Evolutionary conservation across 1,140 invertebrate genomes (phyloP).

Genomic region (Aricia agestis): DNA sequence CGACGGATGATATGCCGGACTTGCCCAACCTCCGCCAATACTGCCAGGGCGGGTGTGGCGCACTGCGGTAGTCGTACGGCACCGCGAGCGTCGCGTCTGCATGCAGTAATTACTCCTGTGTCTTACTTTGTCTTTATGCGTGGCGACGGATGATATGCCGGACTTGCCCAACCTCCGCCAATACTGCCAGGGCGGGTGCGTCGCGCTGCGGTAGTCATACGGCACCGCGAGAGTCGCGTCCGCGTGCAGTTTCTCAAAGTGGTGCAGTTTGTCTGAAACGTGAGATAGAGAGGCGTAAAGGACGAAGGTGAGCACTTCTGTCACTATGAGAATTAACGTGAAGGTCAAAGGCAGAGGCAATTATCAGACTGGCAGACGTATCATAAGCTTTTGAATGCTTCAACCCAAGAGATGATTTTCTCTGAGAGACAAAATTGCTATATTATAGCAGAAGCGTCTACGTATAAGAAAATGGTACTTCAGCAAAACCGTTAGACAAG

Average conservation of each 20-base stretch:
- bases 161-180: conserved; percentile 51
- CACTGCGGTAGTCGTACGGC: conserved; percentile 55
- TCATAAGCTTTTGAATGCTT: too few species aligned
- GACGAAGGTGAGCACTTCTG: neutral
- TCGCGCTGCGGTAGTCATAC: conserved; percentile 57
- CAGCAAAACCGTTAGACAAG: too few species aligned
- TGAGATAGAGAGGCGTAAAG: neutral
- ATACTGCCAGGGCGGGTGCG: conserved; percentile 59
- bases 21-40: conserved; percentile 54
- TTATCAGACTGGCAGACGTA: too few species aligned
- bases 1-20: conserved; percentile 53
- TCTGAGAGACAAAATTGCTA: too few species aligned
- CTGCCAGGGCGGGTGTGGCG: conserved; percentile 58
- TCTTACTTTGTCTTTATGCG: conserved; percentile 52
- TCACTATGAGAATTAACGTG: neutral
- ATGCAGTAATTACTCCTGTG: conserved; percentile 25
- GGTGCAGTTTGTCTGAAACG: conserved; percentile 57
- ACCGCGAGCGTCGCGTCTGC: conserved; percentile 45
- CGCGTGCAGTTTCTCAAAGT: conserved; percentile 55
- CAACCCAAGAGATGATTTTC: too few species aligned
- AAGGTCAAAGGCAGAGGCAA: too few species aligned
- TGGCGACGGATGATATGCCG: conserved; percentile 57
- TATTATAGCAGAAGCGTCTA: too few species aligned
- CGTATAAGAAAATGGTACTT: too few species aligned
- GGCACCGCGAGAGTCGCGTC: conserved; percentile 47